A percentile compares a stretch with the other conserved stretches of the same genome.
phyloP scores from a whole-genome alignment of 2,113 vertebrate species.

The Paraplagusia blochii region DNA sequence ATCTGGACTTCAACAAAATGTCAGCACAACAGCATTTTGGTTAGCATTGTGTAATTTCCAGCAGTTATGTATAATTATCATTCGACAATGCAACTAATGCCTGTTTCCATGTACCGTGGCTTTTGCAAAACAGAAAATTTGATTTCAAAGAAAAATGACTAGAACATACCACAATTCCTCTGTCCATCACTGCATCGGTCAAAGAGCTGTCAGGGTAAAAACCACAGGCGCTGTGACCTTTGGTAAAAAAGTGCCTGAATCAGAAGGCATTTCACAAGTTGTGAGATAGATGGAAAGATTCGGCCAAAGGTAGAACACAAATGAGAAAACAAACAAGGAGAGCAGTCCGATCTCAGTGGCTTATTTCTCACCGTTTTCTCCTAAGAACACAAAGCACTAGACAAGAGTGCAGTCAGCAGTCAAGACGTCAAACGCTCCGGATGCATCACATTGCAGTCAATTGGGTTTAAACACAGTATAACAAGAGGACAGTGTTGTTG shows the following conservation, averaged over 20 bases:
- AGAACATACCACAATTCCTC: slow-evolving; percentile 69
- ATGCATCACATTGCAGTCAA: slow-evolving; percentile 57
- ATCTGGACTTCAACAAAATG: no score
- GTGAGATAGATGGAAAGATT: not conserved
- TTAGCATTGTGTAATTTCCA: no score
- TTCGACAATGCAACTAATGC: no score
- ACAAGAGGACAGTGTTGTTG: slow-evolving; percentile 31
- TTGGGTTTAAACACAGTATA: slow-evolving; percentile 22
- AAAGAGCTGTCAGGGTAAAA: not conserved
- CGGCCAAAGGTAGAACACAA: not conserved
- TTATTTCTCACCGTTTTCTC: slow-evolving; percentile 28
- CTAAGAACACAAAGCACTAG: not conserved
- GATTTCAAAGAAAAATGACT: slow-evolving; percentile 1
- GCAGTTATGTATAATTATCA: no score
- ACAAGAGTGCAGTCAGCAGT: not conserved
- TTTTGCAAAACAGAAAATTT: no score
- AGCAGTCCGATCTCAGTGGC: no score
- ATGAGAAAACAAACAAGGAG: not conserved
- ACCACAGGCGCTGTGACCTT: not conserved
- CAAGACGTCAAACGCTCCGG: slow-evolving; percentile 6
- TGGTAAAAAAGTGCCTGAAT: not conserved
- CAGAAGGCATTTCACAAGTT: not conserved
- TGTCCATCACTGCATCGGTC: slow-evolving; percentile 38
- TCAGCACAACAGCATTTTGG: no score
- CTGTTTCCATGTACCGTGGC: no score